Evolutionary conservation across 1,140 invertebrate genomes (phyloP).

Genomic region (Eulimnadia texana): DNA sequence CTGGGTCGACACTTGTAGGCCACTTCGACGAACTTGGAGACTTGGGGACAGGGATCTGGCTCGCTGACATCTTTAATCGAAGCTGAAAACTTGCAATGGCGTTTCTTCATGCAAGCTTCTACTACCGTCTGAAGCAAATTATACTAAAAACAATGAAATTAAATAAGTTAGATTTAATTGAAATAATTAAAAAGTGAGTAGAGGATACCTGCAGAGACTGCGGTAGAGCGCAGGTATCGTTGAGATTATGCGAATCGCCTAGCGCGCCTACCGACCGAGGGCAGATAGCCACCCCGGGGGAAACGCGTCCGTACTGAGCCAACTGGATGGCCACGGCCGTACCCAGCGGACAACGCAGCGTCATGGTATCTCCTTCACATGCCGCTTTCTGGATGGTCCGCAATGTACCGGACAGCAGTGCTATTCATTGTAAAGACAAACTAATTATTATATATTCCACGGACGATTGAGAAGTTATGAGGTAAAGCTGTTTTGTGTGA

Average conservation of each 20-base stretch:
- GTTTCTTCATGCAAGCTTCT: conserved; percentile 77
- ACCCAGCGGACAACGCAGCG: conserved; percentile 63
- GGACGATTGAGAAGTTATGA: too few species aligned
- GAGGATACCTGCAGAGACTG: conserved; percentile 8
- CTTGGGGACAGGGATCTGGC: conserved; percentile 64
- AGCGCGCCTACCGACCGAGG: not conserved
- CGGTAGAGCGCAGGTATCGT: conserved; percentile 11
- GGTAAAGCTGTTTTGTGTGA: too few species aligned
- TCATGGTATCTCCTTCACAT: conserved; percentile 72
- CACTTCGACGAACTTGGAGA: conserved; percentile 75
- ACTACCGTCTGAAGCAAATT: conserved; percentile 82
- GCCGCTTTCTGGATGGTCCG: conserved; percentile 71
- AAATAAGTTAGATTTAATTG: not conserved
- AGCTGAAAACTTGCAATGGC: conserved; percentile 71
- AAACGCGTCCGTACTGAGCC: conserved; percentile 42
- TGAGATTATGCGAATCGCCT: not conserved
- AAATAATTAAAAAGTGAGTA: not conserved
- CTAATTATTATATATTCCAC: too few species aligned
- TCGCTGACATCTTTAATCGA: conserved; percentile 41
- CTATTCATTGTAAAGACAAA: conserved; percentile 42
- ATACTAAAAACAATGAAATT: conserved; percentile 40
- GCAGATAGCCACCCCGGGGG: conserved; percentile 19
- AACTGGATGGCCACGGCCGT: conserved; percentile 76
- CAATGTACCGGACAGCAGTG: conserved; percentile 68
- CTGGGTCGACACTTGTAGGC: conserved; percentile 88